phyloP scores from a whole-genome alignment of 2,113 vertebrate genomes.

The Cololabis saira region DNA sequence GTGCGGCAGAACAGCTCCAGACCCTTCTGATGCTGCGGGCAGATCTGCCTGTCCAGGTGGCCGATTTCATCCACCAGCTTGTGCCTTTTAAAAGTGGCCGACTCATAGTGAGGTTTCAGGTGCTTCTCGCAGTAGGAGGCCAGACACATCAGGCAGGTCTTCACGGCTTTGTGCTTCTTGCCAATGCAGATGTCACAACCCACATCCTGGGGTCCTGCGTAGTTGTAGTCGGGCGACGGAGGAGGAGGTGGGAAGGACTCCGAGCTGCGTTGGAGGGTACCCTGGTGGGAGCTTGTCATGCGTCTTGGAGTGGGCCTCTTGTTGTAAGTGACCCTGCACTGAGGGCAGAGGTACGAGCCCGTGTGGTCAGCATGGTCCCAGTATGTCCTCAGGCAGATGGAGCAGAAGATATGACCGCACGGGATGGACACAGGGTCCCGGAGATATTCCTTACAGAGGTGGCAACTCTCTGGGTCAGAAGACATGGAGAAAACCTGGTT shows the following conservation, averaged over 20 bases:
- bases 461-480: conserved; percentile 75
- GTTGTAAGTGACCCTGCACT: conserved; percentile 81
- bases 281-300: conserved; percentile 58
- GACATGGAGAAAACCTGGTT: conserved; percentile 64
- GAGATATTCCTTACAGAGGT: conserved; percentile 83
- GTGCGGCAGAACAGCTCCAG: conserved; percentile 84
- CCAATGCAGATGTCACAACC: conserved; percentile 87
- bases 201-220: conserved; percentile 79
- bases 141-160: conserved; percentile 91
- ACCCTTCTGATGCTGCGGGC: conserved; percentile 83
- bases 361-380: conserved; percentile 83
- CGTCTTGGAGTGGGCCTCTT: conserved; percentile 81
- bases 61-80: conserved; percentile 87
- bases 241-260: conserved; percentile 77
- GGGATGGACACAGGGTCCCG: conserved; percentile 82
- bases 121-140: conserved; percentile 92
- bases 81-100: conserved; percentile 89
- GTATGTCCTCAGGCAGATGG: conserved; percentile 83
- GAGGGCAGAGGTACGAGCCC: conserved; percentile 75
- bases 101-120: conserved; percentile 89
- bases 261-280: conserved; percentile 47
- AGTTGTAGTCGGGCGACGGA: conserved; percentile 83
- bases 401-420: conserved; percentile 82
- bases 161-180: conserved; percentile 84
- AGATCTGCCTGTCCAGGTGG: conserved; percentile 78